These are phyloP conservation scores for Gopherus flavomarginatus DNA, from an alignment of 2,113 vertebrate genomes.

Conservation along the genomic window DNA sequence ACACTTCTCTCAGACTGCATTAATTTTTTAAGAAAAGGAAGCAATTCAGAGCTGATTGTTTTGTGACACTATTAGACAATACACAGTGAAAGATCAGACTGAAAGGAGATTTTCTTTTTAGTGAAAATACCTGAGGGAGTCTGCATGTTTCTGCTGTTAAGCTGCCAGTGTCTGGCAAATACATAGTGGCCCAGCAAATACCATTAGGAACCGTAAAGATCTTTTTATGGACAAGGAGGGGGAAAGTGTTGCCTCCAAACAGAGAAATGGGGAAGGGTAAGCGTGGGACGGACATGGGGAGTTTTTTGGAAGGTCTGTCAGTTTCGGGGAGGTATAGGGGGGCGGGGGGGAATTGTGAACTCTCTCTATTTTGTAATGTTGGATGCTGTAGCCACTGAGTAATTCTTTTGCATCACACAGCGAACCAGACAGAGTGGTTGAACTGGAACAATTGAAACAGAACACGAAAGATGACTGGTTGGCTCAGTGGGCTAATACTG, in stretches of 20 bases:
- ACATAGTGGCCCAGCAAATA: not conserved
- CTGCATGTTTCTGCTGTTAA: not conserved
- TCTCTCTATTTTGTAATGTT: not conserved
- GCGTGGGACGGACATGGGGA: not conserved
- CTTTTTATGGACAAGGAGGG: not conserved
- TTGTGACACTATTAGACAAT: not conserved
- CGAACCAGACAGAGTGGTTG: not conserved
- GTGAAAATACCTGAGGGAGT: not conserved
- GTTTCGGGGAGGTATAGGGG: not conserved
- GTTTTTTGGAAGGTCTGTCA: not conserved
- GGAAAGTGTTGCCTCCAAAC: not conserved
- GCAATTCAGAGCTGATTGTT: slow-evolving; percentile 8
- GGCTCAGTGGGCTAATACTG: slow-evolving; percentile 23
- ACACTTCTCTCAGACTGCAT: not conserved
- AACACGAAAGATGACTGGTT: slow-evolving; percentile 2
- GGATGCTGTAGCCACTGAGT: not conserved
- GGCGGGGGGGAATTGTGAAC: too few relatives aligned
- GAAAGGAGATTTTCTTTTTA: not conserved
- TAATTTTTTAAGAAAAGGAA: not conserved
- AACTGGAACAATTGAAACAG: slow-evolving; percentile 20
- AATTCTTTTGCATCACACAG: not conserved
- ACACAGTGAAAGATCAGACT: slow-evolving; percentile 4
- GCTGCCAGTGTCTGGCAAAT: not conserved
- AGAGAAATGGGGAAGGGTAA: not conserved
- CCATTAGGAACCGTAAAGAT: not conserved